Percentiles rank a stretch among this genome's conserved stretches.
These are phyloP conservation scores for Vultur gryphus DNA, from an alignment of 2,797 vertebrate genomes.

Conservation along the genomic window DNA sequence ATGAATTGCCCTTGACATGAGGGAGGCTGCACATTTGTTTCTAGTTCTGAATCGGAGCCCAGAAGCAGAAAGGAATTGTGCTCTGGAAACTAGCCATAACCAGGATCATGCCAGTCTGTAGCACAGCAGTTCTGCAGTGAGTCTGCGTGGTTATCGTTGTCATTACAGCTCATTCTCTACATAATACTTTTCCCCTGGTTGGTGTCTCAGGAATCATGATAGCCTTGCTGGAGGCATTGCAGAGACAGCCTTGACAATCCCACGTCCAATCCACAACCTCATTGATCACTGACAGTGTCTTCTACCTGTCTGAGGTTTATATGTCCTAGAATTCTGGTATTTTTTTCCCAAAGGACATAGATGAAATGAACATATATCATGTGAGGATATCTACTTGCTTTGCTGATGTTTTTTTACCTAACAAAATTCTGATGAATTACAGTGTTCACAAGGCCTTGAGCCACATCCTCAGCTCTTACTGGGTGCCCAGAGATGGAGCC, in stretches of 20 bases:
- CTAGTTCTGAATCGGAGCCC: conserved; percentile 8
- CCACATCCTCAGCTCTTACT: not conserved
- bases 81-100: not conserved
- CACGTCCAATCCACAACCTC: not conserved
- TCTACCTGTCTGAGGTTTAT: not conserved
- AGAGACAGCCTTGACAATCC: not conserved
- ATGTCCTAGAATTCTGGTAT: not conserved
- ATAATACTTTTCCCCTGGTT: not conserved
- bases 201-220: not conserved
- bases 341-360: not conserved
- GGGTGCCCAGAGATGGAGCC: not conserved
- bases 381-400: not conserved
- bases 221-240: not conserved
- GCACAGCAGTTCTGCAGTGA: not conserved
- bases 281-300: not conserved
- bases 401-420: not conserved
- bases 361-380: not conserved
- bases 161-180: not conserved
- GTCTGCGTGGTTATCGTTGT: not conserved
- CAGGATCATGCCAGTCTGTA: not conserved
- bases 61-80: conserved; percentile 5
- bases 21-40: conserved; percentile 11
- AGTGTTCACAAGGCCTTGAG: not conserved
- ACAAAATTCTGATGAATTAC: not conserved
- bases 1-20: conserved; percentile 6